Percentiles rank a stretch among this genome's conserved stretches.
Conservation (phyloP, 2,888 invertebrate species). For the Lasioglossum oenotherae region DNA sequence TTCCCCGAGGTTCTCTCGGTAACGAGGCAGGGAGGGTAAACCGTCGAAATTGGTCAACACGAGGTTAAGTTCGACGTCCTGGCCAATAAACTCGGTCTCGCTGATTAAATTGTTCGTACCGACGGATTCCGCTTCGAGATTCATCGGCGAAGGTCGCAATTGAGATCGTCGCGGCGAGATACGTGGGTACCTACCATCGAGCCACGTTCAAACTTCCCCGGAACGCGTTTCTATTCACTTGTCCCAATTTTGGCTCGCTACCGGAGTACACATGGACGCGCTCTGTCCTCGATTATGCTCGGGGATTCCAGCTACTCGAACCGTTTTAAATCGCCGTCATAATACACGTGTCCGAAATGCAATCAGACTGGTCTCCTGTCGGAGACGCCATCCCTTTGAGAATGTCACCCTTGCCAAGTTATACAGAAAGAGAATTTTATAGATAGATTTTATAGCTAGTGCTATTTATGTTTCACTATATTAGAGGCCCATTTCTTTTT, state of each 20-base stretch:
- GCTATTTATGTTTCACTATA: too few relatives aligned
- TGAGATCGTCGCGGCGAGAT: constrained; percentile 52
- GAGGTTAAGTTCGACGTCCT: constrained; percentile 71
- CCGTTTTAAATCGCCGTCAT: neutral
- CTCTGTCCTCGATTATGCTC: neutral
- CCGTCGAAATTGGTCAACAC: constrained; percentile 75
- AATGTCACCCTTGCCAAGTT: neutral
- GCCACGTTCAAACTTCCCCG: neutral
- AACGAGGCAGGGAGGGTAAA: constrained; percentile 69
- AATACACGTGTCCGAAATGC: neutral
- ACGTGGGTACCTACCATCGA: constrained; percentile 19
- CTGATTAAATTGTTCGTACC: constrained; percentile 70
- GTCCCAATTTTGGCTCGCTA: constrained; percentile 10
- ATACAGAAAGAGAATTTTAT: too few relatives aligned
- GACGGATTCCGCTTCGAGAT: constrained; percentile 45
- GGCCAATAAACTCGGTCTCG: constrained; percentile 64
- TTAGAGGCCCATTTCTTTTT: too few relatives aligned
- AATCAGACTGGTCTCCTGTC: neutral
- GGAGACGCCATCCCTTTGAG: neutral
- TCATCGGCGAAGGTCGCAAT: constrained; percentile 56
- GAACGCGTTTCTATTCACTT: constrained; percentile 11
- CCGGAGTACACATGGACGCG: neutral
- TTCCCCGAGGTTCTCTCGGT: constrained; percentile 54
- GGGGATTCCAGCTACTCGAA: neutral
- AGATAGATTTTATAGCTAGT: too few relatives aligned